These are phyloP conservation scores for Sternotherus odoratus DNA, from an alignment of 2,797 vertebrate genomes.

Conservation along the genomic window DNA sequence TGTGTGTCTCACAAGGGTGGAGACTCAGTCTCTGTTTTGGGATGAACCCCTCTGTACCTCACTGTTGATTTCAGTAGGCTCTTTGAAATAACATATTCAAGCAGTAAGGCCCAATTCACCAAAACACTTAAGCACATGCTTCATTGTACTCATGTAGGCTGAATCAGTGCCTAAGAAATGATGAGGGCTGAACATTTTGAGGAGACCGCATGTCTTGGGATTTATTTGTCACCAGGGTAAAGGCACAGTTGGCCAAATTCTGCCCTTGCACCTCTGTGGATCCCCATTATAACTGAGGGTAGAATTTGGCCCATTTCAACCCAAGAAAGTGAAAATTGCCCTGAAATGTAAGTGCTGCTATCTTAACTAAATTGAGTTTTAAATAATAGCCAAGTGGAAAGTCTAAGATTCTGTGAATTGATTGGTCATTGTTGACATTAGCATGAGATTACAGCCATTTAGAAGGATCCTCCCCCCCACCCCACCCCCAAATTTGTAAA, in stretches of 20 bases:
- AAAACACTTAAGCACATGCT: neutral
- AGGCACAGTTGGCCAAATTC: neutral
- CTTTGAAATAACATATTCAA: conserved; percentile 21
- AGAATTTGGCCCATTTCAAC: neutral
- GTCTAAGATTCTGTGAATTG: neutral
- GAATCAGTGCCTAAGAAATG: neutral
- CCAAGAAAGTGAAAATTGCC: neutral
- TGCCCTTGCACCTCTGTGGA: neutral
- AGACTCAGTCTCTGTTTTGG: neutral
- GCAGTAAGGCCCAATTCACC: neutral
- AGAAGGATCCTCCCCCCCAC: neutral
- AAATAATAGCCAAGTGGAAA: neutral
- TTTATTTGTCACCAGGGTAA: neutral
- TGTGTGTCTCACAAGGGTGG: conserved; percentile 22
- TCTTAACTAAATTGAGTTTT: neutral
- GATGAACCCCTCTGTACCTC: neutral
- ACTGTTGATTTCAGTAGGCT: conserved; percentile 58
- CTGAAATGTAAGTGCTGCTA: neutral
- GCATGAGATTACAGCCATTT: neutral
- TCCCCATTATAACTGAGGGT: neutral
- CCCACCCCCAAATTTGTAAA: neutral
- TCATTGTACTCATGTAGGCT: neutral
- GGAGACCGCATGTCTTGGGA: neutral
- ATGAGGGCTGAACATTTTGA: neutral
- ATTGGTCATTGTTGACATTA: neutral